Evolutionary conservation across 1,140 invertebrate genomes (phyloP).

Genomic region (Heliconius himera): DNA sequence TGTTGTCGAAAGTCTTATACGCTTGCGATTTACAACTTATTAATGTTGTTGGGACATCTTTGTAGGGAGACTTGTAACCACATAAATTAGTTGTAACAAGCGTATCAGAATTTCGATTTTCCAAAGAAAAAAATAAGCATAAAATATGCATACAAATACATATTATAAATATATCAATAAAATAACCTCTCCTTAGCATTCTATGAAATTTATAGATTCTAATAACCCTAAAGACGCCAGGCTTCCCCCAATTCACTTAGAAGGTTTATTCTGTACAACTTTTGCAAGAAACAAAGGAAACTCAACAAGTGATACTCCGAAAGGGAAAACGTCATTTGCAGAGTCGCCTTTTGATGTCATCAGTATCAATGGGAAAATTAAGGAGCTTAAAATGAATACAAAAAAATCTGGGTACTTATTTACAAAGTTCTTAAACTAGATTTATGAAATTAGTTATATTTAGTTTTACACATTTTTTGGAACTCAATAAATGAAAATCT

Average conservation of each 20-base stretch:
- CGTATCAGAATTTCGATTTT: no score
- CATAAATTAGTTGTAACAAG: no score
- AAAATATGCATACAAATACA: not conserved
- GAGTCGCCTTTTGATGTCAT: slow-evolving; percentile 46
- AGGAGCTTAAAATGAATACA: slow-evolving; percentile 56
- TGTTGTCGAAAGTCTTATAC: no score
- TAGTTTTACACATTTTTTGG: no score
- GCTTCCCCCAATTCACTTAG: slow-evolving; percentile 58
- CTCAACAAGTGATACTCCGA: not conserved
- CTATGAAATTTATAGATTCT: slow-evolving; percentile 35
- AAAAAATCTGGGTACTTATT: slow-evolving; percentile 36
- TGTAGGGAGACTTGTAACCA: no score
- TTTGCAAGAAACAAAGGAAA: not conserved
- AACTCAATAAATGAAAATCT: no score
- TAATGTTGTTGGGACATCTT: no score
- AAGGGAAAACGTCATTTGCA: slow-evolving; percentile 15
- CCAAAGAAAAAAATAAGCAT: no score
- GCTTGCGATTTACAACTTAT: no score
- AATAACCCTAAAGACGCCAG: slow-evolving; percentile 38
- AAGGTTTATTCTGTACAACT: slow-evolving; percentile 32
- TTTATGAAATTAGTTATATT: no score
- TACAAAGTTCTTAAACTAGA: no score
- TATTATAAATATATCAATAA: not conserved
- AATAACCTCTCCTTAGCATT: not conserved
- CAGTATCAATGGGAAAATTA: slow-evolving; percentile 61